phyloP scores from a whole-genome alignment of 2,888 invertebrate species.

The Thymelicus sylvestris region DNA sequence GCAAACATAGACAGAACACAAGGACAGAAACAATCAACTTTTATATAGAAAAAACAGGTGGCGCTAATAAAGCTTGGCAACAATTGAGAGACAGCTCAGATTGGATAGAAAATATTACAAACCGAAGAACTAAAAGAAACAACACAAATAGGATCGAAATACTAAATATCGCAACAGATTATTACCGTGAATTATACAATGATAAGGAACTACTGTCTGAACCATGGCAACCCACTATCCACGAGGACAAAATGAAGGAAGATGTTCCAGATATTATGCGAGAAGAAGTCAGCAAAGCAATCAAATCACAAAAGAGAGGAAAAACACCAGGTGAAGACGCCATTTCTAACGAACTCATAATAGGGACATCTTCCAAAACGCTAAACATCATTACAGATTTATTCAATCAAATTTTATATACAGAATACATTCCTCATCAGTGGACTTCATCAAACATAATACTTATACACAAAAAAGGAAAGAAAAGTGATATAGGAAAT shows the following conservation, averaged over 20 bases:
- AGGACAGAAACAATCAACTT: neutral
- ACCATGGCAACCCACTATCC: too few relatives aligned
- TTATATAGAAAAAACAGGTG: neutral
- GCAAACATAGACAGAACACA: neutral
- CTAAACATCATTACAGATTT: too few relatives aligned
- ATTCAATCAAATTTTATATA: too few relatives aligned
- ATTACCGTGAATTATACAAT: neutral
- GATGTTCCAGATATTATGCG: neutral
- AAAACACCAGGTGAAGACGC: neutral
- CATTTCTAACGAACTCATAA: neutral
- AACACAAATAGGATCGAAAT: neutral
- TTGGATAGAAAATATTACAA: neutral
- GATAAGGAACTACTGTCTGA: neutral
- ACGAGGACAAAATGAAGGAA: too few relatives aligned
- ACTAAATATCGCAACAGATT: slow-evolving; percentile 3
- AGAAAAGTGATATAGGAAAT: too few relatives aligned
- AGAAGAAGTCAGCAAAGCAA: neutral
- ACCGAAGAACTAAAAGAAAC: neutral
- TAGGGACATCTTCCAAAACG: too few relatives aligned
- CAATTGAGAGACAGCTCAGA: neutral
- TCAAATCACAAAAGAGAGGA: neutral
- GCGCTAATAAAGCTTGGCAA: neutral
- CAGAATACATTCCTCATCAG: too few relatives aligned
- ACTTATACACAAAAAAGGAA: too few relatives aligned
- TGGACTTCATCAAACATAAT: too few relatives aligned